These are phyloP conservation scores for Sebastes itinus DNA, from an alignment of 2,797 vertebrate species.

Conservation along the genomic window DNA sequence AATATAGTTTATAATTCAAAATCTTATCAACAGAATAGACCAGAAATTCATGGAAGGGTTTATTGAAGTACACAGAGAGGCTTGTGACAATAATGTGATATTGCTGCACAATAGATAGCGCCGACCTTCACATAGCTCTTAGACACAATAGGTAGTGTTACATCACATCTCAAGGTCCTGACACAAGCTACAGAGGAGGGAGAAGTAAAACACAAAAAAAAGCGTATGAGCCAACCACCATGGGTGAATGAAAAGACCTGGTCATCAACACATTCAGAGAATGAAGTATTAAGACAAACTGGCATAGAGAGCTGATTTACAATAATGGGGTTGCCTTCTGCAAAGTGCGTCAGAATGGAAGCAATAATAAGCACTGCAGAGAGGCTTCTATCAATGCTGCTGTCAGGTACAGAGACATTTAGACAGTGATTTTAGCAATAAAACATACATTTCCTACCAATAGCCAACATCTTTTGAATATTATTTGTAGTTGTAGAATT, in stretches of 20 bases:
- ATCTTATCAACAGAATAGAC: not conserved
- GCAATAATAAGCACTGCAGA: too few relatives aligned
- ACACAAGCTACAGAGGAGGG: constrained; percentile 2
- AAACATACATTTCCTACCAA: not conserved
- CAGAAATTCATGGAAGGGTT: not conserved
- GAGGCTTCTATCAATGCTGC: not conserved
- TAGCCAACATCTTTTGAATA: not conserved
- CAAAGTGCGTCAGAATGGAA: too few relatives aligned
- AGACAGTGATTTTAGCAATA: not conserved
- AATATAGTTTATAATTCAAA: not conserved
- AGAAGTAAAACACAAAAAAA: not conserved
- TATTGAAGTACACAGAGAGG: not conserved
- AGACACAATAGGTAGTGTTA: not conserved
- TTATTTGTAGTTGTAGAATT: not conserved
- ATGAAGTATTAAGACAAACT: constrained; percentile 51
- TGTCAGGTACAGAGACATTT: not conserved
- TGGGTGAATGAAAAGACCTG: not conserved
- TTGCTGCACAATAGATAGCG: not conserved
- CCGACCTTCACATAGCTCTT: not conserved
- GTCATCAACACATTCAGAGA: constrained; percentile 52
- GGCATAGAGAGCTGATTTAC: not conserved
- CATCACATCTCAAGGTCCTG: not conserved
- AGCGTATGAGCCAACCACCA: not conserved
- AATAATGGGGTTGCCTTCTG: too few relatives aligned
- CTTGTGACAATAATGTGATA: not conserved